A percentile compares a stretch with the other conserved stretches of the same genome.
These are phyloP conservation scores for Pollenia griseotomentosa DNA, from an alignment of 2,888 invertebrate species.

Conservation along the genomic window DNA sequence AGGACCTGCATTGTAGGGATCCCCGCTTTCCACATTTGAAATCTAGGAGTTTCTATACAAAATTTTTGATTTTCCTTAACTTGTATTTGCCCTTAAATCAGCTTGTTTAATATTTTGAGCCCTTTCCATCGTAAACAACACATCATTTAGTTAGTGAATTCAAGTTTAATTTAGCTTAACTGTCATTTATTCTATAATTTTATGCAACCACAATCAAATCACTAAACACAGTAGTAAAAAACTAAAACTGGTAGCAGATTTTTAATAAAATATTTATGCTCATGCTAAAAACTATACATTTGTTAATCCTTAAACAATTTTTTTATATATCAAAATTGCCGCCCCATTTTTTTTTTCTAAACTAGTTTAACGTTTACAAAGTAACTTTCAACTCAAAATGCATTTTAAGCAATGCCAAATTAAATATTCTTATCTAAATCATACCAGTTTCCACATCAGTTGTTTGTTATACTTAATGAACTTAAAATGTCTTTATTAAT, in stretches of 20 bases:
- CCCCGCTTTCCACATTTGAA: no score
- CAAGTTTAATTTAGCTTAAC: not conserved
- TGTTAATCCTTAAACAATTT: slow-evolving; percentile 31
- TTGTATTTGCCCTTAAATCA: no score
- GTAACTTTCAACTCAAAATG: slow-evolving; percentile 48
- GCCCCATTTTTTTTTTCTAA: slow-evolving; percentile 43
- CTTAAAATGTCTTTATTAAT: slow-evolving; percentile 74
- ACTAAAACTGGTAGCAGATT: slow-evolving; percentile 4
- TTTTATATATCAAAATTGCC: not conserved
- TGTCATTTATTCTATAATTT: not conserved
- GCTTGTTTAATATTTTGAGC: no score
- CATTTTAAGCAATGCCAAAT: slow-evolving; percentile 65
- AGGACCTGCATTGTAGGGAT: no score
- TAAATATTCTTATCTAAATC: slow-evolving; percentile 71
- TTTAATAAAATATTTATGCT: slow-evolving; percentile 35
- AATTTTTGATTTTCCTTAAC: no score
- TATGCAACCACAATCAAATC: not conserved
- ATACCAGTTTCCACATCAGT: slow-evolving; percentile 70
- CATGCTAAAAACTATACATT: not conserved
- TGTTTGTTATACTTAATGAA: slow-evolving; percentile 73
- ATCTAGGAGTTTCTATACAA: no score
- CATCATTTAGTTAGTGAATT: not conserved
- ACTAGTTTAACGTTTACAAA: slow-evolving; percentile 47
- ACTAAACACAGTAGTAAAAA: not conserved
- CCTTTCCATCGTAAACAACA: no score